Base-by-base conservation (phyloP, 2,888 invertebrate genomes). In the Hypselothyrea guttata region DNA sequence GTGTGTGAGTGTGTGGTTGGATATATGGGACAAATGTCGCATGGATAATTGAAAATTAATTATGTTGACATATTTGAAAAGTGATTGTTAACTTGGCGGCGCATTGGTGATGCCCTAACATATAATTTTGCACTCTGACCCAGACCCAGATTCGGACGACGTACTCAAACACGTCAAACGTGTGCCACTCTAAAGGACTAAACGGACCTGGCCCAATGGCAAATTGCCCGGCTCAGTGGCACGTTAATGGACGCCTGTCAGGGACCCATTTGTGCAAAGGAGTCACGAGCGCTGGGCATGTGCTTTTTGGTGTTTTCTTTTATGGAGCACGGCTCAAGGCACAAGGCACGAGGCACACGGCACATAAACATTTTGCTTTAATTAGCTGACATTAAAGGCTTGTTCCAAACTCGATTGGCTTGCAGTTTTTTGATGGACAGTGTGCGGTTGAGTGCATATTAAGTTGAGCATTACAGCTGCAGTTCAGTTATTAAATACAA, bases 1-100 rank as follows among this genome's bases (percentile, higher is more conserved):
- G 37, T 33, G 35, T 40, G 28, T 27, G 55, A 40, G 30, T 52
- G 30, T 33, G 38, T 8, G 45, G n/a, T n/a, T n/a, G n/a, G n/a
- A n/a, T 37, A 37, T 48, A 45, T 45, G 48, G 42, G 34, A 42
- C 46, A 51, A 81, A 74, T 73, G 78, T 66, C 75, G 66, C 73
- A 54, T 57, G 74, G 71, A 66, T 82, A 82, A 82, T 82, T 82
- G 81, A 84, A 82, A 82, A 84, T 82, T 82, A 82, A 82, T 84
- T 84, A 81, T 84, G 85, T 82, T 82, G 84, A 84, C 83, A 70
- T 84, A 83, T 81, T 84, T 70, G 68, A 62, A 75, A 83, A 78
- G 75, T 82, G 75, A 84, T 81, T 81, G 79, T 71, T 66, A 70
- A 70, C 67, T 70, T 70, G 62, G 60, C 56, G 45, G 40, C 42